Conservation (phyloP, 2,888 invertebrate species). For the Leptopilina syphax region DNA sequence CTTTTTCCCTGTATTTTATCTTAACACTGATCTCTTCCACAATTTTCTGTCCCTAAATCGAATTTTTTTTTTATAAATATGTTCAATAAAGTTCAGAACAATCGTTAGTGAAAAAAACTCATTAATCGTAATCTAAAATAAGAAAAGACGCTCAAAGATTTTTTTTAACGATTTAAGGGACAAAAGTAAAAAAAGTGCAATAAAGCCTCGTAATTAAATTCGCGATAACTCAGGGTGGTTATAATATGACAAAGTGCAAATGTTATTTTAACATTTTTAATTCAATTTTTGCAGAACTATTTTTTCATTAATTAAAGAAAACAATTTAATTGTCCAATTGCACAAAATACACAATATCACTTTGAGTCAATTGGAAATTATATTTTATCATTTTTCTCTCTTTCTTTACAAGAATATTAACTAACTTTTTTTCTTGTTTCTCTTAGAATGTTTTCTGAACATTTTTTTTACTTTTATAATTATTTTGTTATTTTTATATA, state of each 20-base stretch:
- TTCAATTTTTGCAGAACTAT: background rate
- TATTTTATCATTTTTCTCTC: background rate
- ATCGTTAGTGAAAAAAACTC: background rate
- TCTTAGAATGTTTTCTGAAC: background rate
- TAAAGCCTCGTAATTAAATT: slow-evolving; percentile 35
- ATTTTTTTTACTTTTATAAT: background rate
- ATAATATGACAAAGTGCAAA: slow-evolving; percentile 44
- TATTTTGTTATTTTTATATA: background rate
- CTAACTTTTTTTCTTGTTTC: background rate
- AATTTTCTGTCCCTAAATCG: no score
- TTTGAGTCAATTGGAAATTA: background rate
- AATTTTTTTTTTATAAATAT: background rate
- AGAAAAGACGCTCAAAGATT: background rate
- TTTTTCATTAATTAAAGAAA: background rate
- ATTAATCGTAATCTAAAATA: background rate
- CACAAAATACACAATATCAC: slow-evolving; percentile 19
- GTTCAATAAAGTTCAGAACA: slow-evolving; percentile 1
- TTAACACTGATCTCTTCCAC: no score
- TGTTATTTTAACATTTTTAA: background rate
- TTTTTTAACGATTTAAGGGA: slow-evolving; percentile 9
- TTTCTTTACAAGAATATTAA: background rate
- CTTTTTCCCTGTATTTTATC: no score
- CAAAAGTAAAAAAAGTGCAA: background rate
- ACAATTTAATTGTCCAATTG: slow-evolving; percentile 6
- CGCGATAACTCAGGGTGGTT: slow-evolving; percentile 53